Percentiles rank a stretch among this genome's conserved stretches.
Conservation (phyloP, 2,113 vertebrate species). For the Dolichotis patagonum region DNA sequence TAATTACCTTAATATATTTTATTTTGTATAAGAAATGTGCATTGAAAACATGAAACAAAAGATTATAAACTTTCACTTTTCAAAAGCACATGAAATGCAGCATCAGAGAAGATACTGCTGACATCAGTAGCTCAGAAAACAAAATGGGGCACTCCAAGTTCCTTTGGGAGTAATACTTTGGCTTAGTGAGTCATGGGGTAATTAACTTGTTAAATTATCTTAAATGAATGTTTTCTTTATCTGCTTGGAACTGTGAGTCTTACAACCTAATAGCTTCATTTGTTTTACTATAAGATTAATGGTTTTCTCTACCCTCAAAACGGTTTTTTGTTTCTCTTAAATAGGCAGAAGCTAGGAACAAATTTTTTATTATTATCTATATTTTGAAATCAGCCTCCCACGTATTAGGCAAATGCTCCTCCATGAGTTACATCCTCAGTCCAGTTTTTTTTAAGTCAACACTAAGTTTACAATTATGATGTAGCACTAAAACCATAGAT, state of each 20-base stretch:
- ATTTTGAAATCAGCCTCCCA: background rate
- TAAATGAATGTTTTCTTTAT: constrained; percentile 28
- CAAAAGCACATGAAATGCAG: background rate
- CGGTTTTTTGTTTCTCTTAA: background rate
- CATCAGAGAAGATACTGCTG: background rate
- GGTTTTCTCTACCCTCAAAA: background rate
- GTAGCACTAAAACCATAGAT: background rate
- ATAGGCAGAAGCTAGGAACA: background rate
- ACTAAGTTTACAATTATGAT: background rate
- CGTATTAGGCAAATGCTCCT: background rate
- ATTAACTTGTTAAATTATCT: background rate
- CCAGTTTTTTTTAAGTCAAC: background rate
- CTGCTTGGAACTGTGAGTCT: background rate
- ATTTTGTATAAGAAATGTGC: background rate
- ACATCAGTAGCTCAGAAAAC: background rate
- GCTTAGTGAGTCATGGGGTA: background rate
- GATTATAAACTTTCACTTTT: background rate
- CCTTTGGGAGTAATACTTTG: background rate
- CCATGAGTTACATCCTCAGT: background rate
- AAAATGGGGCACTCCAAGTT: background rate
- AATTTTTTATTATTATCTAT: background rate
- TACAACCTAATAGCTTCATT: constrained; percentile 17
- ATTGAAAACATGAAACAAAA: background rate
- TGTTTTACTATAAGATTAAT: background rate
- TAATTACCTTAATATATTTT: background rate